These are phyloP conservation scores for Trachelipus rathkii DNA, from an alignment of 1,140 invertebrate species.

Conservation along the genomic window DNA sequence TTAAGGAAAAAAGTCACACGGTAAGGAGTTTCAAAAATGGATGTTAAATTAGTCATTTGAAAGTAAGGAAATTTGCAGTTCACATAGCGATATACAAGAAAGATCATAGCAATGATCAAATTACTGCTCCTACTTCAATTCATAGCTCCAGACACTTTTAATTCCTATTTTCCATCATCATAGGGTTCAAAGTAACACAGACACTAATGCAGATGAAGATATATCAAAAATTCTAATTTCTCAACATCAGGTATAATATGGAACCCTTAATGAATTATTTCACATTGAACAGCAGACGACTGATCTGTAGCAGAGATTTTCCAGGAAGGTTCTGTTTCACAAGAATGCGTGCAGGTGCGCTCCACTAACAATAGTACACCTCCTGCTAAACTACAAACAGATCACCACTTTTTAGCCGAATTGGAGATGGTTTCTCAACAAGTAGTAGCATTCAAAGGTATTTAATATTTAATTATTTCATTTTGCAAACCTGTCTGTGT, in stretches of 20 bases:
- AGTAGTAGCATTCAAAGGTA: too few relatives aligned
- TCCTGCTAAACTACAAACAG: constrained; percentile 38
- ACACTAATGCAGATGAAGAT: background rate
- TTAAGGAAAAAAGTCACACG: background rate
- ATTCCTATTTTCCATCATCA: background rate
- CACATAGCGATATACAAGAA: background rate
- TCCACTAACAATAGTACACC: background rate
- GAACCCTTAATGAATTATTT: background rate
- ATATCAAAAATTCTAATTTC: background rate
- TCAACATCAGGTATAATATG: background rate
- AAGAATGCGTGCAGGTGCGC: background rate
- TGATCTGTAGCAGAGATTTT: background rate
- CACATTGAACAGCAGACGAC: background rate
- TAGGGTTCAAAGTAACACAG: background rate
- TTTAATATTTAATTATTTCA: too few relatives aligned
- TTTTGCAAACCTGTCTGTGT: too few relatives aligned
- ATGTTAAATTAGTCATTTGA: background rate
- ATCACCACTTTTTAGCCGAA: constrained; percentile 42
- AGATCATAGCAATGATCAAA: background rate
- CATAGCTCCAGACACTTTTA: background rate
- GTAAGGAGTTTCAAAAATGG: background rate
- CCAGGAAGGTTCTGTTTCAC: background rate
- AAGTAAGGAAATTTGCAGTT: background rate
- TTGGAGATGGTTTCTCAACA: constrained; percentile 24
- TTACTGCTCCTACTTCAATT: background rate